Conservation (phyloP, 2,797 vertebrate genomes). For the Lates japonicus region DNA sequence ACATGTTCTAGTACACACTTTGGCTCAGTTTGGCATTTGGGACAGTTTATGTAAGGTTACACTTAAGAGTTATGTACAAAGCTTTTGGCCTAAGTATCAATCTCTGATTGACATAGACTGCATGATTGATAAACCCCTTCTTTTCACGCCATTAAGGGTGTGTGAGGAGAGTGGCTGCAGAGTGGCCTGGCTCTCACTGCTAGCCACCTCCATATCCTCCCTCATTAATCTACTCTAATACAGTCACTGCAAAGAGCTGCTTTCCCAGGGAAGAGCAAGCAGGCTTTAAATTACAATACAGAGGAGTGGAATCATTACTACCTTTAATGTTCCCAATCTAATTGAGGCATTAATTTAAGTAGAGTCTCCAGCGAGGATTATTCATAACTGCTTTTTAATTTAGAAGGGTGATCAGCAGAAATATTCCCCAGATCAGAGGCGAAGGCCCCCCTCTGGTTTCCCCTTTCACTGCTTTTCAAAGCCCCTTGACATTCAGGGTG, state of each 20-base stretch:
- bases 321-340: conserved; percentile 90
- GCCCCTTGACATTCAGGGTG: conserved; percentile 46
- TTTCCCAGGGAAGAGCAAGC: conserved; percentile 83
- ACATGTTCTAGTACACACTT: neutral
- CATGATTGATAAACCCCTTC: conserved; percentile 71
- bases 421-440: conserved; percentile 72
- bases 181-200: conserved; percentile 71
- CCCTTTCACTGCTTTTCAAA: conserved; percentile 61
- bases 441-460: conserved; percentile 58
- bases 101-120: conserved; percentile 62
- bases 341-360: conserved; percentile 89
- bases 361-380: conserved; percentile 84
- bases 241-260: conserved; percentile 82
- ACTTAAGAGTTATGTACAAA: conserved; percentile 32
- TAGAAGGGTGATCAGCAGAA: conserved; percentile 81
- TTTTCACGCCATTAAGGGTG: conserved; percentile 67
- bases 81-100: conserved; percentile 32
- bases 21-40: neutral
- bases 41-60: conserved; percentile 17
- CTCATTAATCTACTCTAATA: conserved; percentile 87
- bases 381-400: conserved; percentile 88
- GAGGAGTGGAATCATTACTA: conserved; percentile 88
- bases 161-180: conserved; percentile 65
- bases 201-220: conserved; percentile 81
- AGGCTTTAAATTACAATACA: conserved; percentile 87